These are phyloP conservation scores for Peromyscus eremicus DNA, from an alignment of 2,797 vertebrate species.

Conservation along the genomic window DNA sequence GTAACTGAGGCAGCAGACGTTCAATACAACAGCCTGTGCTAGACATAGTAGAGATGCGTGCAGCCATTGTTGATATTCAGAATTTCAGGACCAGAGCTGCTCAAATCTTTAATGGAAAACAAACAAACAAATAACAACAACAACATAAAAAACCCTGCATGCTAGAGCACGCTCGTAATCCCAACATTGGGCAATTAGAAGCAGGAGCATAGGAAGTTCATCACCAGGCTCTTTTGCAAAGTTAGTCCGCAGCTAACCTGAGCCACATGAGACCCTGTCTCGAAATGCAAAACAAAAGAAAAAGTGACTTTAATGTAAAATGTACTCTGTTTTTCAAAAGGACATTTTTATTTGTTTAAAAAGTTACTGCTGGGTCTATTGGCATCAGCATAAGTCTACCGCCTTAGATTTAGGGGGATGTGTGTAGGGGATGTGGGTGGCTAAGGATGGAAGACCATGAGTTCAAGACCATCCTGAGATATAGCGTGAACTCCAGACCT, in stretches of 20 bases:
- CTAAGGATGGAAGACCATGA: neutral
- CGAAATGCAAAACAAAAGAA: neutral
- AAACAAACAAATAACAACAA: too few species aligned
- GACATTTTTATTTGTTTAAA: neutral
- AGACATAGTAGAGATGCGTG: neutral
- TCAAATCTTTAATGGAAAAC: neutral
- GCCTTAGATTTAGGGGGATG: neutral
- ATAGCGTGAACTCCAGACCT: neutral
- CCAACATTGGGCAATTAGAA: neutral
- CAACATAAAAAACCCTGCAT: neutral
- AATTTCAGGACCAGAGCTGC: neutral
- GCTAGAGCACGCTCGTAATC: neutral
- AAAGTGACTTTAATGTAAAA: neutral
- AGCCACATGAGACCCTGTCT: neutral
- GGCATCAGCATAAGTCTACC: neutral
- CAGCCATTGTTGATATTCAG: neutral
- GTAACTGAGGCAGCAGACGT: neutral
- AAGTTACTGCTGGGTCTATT: neutral
- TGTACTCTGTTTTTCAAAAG: neutral
- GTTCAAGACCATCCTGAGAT: neutral
- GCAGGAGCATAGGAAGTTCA: neutral
- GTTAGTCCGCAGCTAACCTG: neutral
- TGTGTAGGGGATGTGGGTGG: too few species aligned
- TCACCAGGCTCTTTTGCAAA: neutral
- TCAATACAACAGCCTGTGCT: neutral